Percentiles rank a stretch among this genome's conserved stretches.
Evolutionary conservation across 1,140 invertebrate species (phyloP).

Genomic region (Drusus annulatus): DNA sequence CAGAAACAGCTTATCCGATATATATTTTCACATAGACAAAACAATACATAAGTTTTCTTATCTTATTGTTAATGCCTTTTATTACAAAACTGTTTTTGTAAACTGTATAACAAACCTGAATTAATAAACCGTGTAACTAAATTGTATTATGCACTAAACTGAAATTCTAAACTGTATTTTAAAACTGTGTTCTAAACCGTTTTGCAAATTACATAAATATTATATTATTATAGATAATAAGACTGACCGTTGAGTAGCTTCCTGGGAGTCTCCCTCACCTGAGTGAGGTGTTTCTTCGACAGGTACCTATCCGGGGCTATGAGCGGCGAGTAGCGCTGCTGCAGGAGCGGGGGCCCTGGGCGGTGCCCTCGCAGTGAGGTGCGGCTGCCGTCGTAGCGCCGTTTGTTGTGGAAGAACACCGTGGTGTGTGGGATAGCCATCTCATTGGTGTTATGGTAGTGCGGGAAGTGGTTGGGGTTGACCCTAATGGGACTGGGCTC

Average conservation of each 20-base stretch:
- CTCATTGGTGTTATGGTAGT: neutral
- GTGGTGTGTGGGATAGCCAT: neutral
- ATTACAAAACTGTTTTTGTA: too few species aligned
- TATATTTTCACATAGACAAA: too few species aligned
- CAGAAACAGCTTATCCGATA: too few species aligned
- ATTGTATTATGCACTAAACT: too few species aligned
- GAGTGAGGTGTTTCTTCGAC: conserved; percentile 65
- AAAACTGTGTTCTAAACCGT: too few species aligned
- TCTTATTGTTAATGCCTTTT: too few species aligned
- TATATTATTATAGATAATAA: too few species aligned
- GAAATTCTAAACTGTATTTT: too few species aligned
- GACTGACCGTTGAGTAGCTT: conserved; percentile 62
- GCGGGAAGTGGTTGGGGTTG: neutral
- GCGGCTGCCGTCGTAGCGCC: conserved; percentile 29
- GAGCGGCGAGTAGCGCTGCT: neutral
- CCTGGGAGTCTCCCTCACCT: conserved; percentile 63
- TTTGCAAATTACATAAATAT: too few species aligned
- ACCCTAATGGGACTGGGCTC: neutral
- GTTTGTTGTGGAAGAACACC: conserved; percentile 46
- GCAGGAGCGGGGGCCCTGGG: neutral
- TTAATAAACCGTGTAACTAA: too few species aligned
- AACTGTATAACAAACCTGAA: too few species aligned
- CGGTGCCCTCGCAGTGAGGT: neutral
- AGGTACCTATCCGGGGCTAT: conserved; percentile 70
- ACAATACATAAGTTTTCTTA: too few species aligned